phyloP scores from a whole-genome alignment of 1,140 invertebrate species.

The Drosophila willistoni region DNA sequence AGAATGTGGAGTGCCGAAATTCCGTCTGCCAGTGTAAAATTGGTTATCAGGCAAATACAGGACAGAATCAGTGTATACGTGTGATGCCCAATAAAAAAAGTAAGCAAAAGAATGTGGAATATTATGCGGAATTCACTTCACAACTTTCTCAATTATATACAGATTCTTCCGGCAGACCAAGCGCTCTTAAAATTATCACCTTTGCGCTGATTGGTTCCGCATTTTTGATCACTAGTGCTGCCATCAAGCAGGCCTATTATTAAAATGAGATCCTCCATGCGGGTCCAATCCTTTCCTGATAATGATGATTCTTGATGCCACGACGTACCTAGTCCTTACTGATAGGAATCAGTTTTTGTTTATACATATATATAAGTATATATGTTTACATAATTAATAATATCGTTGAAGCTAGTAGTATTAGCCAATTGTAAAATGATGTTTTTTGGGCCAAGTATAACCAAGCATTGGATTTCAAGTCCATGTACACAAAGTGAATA shows the following conservation, averaged over 20 bases:
- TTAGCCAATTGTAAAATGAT: slow-evolving; percentile 35
- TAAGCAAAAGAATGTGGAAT: slow-evolving; percentile 21
- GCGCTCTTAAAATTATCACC: slow-evolving; percentile 83
- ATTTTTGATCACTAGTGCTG: slow-evolving; percentile 81
- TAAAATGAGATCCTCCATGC: slow-evolving; percentile 34
- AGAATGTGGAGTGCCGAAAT: slow-evolving; percentile 84
- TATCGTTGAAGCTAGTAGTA: slow-evolving; percentile 46
- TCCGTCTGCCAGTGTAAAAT: slow-evolving; percentile 84
- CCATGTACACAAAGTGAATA: slow-evolving; percentile 48
- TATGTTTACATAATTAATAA: background rate
- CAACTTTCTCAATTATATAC: slow-evolving; percentile 8
- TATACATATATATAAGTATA: background rate
- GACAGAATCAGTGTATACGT: slow-evolving; percentile 70
- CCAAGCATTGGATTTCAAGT: slow-evolving; percentile 33
- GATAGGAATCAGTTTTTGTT: slow-evolving; percentile 6
- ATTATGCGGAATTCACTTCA: background rate
- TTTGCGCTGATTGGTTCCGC: slow-evolving; percentile 80
- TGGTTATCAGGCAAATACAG: slow-evolving; percentile 79
- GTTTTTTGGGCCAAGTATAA: slow-evolving; percentile 42
- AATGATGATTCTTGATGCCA: slow-evolving; percentile 1
- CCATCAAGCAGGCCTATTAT: slow-evolving; percentile 82
- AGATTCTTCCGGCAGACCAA: slow-evolving; percentile 83
- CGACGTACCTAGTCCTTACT: background rate
- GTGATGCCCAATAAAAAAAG: slow-evolving; percentile 80
- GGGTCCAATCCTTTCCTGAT: background rate